These are phyloP conservation scores for Laothoe populi DNA, from an alignment of 2,888 invertebrate genomes.

Conservation along the genomic window DNA sequence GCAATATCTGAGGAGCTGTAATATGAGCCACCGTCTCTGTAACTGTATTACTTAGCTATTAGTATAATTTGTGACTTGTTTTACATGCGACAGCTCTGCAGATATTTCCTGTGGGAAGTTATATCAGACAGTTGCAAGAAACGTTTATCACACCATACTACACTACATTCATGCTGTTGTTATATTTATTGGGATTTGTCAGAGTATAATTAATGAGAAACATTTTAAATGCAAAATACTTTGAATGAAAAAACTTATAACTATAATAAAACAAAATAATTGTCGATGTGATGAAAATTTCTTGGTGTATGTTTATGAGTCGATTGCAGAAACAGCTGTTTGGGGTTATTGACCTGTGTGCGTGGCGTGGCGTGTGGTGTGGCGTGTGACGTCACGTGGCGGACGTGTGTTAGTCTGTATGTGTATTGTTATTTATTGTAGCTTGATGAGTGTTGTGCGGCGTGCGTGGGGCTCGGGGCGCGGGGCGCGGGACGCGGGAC, in stretches of 20 bases:
- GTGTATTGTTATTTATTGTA: constrained; percentile 14
- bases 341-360: background rate
- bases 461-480: too few species aligned
- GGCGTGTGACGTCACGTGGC: background rate
- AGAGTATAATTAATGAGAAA: too few species aligned
- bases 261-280: too few species aligned
- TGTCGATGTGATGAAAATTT: background rate
- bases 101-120: background rate
- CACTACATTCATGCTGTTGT: too few species aligned
- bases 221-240: too few species aligned
- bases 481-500: constrained; percentile 27
- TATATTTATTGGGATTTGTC: too few species aligned
- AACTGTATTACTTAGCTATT: too few species aligned
- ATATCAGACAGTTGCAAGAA: background rate
- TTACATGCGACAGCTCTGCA: too few species aligned
- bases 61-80: too few species aligned
- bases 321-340: background rate
- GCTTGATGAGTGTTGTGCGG: constrained; percentile 19
- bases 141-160: background rate
- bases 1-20: too few species aligned
- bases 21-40: too few species aligned
- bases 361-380: background rate
- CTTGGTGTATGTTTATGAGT: background rate
- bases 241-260: too few species aligned
- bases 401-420: constrained; percentile 13